Evolutionary conservation across 2,888 invertebrate species (phyloP), one percentile per base, ranked within the genome.

Genomic region (Xestia xanthographa): DNA sequence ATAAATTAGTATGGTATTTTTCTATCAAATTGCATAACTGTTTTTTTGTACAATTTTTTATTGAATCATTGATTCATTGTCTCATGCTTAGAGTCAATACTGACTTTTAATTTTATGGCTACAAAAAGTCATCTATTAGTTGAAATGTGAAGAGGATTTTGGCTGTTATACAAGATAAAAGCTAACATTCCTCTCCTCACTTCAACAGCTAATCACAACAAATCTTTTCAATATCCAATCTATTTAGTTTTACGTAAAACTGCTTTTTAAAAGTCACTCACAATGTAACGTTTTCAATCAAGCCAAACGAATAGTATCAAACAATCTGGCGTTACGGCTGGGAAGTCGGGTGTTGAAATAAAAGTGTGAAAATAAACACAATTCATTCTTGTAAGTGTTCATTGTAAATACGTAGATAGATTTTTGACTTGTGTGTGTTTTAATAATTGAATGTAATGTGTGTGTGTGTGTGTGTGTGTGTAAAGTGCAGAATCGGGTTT

Each of bases 241-340:
- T 67, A 34, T 84, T 68, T 63, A 34, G 14, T 26, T 43, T 63
- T 14, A 63, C 45, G 29, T 53, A 48, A 79, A 68, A 65, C 81
- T 72, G 75, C 73, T 77, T 63, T 78, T 70, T 72, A 53, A 79
- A 77, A 77, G 79, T 79, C 77, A 80, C 77, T 79, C 62, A 75
- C 67, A 68, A 67, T 50, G 67, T 70, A 56, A 69, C 75, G 66
- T 68, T 78, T 69, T 86, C 85, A 79, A 86, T 86, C 85, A 87
- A 76, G 63, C 43, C 69, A 65, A 60, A 76, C 67, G 70, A 82
- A 86, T 77, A 77, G 77, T 73, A 82, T 85, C 86, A 87, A 83
- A 80, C 75, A 79, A 38, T 66, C 70, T 34, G 56, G 34, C 68
- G 73, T 66, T 56, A 38, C 71, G 68, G 70, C 72, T 74, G 69